Evolutionary conservation across 2,888 invertebrate species (phyloP).

Genomic region (Allolobophora icterica): DNA sequence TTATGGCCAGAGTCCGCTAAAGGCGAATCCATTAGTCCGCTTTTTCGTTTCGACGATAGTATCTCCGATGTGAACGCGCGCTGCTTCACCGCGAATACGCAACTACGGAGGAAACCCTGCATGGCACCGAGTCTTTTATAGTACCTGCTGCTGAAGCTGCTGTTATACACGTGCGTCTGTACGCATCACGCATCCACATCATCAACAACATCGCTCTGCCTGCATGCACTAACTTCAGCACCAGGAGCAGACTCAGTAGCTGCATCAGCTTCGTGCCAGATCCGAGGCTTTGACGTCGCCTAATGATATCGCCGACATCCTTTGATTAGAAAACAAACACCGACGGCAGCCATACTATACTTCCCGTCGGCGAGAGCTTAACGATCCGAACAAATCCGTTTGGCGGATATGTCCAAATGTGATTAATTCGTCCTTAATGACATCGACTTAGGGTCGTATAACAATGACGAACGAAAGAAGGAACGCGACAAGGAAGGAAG

Average conservation of each 20-base stretch:
- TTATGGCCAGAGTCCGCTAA: neutral
- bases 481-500: too few species aligned
- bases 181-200: neutral
- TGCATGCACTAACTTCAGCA: neutral
- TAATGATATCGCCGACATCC: neutral
- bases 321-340: constrained; percentile 17
- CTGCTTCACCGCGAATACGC: neutral
- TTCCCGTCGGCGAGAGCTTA: neutral
- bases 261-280: neutral
- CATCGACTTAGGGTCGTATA: neutral
- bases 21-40: neutral
- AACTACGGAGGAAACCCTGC: neutral
- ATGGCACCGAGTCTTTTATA: neutral
- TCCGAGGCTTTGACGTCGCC: neutral
- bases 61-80: neutral
- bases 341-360: neutral
- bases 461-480: neutral
- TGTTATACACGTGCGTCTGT: neutral
- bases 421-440: constrained; percentile 27
- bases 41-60: neutral
- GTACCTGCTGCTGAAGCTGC: neutral
- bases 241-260: neutral
- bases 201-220: neutral
- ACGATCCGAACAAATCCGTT: neutral
- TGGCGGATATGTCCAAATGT: neutral